Percentiles rank a stretch among this genome's conserved stretches.
Conservation (phyloP, 1,140 invertebrate species). For the Onthophagus taurus region DNA sequence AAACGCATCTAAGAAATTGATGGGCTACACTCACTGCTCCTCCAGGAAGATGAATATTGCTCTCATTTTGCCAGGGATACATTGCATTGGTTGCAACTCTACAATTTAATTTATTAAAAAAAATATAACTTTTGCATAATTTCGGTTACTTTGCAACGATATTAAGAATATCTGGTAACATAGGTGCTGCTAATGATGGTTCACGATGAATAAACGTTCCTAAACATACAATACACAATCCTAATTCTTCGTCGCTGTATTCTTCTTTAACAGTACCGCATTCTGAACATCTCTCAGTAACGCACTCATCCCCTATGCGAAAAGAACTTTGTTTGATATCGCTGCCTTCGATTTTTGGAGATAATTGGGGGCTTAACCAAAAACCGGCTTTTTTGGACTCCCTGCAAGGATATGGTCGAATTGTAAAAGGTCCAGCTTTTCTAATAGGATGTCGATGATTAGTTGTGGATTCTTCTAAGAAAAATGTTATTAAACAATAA, state of each 20-base stretch:
- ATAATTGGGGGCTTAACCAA: slow-evolving; percentile 32
- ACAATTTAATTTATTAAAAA: slow-evolving; percentile 17
- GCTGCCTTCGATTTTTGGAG: slow-evolving; percentile 25
- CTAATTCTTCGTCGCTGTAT: slow-evolving; percentile 95
- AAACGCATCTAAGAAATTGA: slow-evolving; percentile 91
- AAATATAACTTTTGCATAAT: neutral
- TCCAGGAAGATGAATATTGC: slow-evolving; percentile 76
- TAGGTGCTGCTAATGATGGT: slow-evolving; percentile 82
- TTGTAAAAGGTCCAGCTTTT: slow-evolving; percentile 40
- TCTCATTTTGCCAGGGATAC: slow-evolving; percentile 89
- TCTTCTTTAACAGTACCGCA: slow-evolving; percentile 80
- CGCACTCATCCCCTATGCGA: slow-evolving; percentile 61
- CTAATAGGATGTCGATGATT: slow-evolving; percentile 38
- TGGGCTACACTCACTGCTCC: slow-evolving; percentile 87
- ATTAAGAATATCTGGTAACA: slow-evolving; percentile 85
- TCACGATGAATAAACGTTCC: slow-evolving; percentile 95
- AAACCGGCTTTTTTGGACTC: slow-evolving; percentile 36
- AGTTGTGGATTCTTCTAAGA: slow-evolving; percentile 22
- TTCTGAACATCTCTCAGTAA: slow-evolving; percentile 64
- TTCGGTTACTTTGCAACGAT: slow-evolving; percentile 68
- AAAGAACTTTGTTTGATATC: slow-evolving; percentile 53
- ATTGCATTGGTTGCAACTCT: slow-evolving; percentile 64
- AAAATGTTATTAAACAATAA: slow-evolving; percentile 1
- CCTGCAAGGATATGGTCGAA: slow-evolving; percentile 38
- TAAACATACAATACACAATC: slow-evolving; percentile 85